Evolutionary conservation across 2,888 invertebrate genomes (phyloP), one percentile per base, ranked within the genome.

Genomic region (Dendrolimus pini): DNA sequence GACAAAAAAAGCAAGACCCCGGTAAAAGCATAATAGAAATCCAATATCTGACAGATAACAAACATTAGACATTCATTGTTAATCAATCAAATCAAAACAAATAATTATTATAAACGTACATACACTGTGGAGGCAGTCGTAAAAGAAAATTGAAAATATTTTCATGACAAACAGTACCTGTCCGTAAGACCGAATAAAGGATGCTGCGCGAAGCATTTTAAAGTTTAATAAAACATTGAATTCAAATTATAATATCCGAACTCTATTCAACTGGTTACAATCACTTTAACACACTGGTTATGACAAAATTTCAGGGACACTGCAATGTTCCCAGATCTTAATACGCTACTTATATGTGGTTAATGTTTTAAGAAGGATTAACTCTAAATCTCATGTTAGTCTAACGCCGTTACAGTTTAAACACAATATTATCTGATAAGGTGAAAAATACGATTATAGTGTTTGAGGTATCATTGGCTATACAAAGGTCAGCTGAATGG

Each of bases 201-300:
- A 88, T 60, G 89, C 82, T 52, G 85, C 89, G 59, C 89, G 89
- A 66, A 87, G 76, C 89, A 90, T 90, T 69, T 75, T 65, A 67
- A 62, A 66, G 65, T 66, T 68, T 65, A 69, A 71, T 68, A 65
- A 75, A 70, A 72, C 7, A 54, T 41, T 52, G 12, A 56, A 9
- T 41, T 30, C 1, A 41, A 56, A 58, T 12, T 1, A 58, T 41
- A 58, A 47, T 47, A 30, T 30, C 30, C 3, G 30, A 30, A 6
- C 30, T 30, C 3, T 30, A 30, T 30, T 30, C 30, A 30, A 6
- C 12, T 47, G 47, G 47, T 47, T 47, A 47, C 8, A 30, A 30
- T 30, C 30, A 30, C 30, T 30, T 30, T 9, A 12, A 47, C 47
- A 47, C 47, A 9, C 12, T 47, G 30, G 30, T 30, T 47, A 12